Evolutionary conservation across 2,888 invertebrate species (phyloP).

Genomic region (Stenodema calcarata): DNA sequence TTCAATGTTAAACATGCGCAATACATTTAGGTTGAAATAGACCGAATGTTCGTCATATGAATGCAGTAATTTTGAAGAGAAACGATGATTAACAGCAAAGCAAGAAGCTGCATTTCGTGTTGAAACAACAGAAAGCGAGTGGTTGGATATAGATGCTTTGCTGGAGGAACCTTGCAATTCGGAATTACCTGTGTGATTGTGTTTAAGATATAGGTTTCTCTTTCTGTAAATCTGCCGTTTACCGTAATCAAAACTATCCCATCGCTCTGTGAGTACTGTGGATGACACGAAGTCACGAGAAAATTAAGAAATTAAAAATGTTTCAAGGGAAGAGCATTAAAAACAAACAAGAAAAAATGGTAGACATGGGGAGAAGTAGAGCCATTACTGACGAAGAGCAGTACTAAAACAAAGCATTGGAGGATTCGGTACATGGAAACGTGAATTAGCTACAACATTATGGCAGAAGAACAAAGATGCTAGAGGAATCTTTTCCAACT

Average conservation of each 20-base stretch:
- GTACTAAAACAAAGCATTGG: too few relatives aligned
- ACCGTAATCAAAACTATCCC: conserved; percentile 48
- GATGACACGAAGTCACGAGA: background rate
- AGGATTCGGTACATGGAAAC: too few relatives aligned
- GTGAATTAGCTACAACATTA: too few relatives aligned
- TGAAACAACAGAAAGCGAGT: background rate
- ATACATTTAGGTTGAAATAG: background rate
- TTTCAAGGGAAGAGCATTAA: background rate
- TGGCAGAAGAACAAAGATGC: too few relatives aligned
- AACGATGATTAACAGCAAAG: background rate
- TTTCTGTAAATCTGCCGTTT: conserved; percentile 39
- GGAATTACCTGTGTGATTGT: conserved; percentile 29
- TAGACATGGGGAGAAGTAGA: too few relatives aligned
- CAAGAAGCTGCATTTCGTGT: background rate
- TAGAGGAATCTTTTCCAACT: too few relatives aligned
- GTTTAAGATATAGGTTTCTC: conserved; percentile 39
- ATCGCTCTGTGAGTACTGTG: conserved; percentile 34
- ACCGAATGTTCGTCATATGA: background rate
- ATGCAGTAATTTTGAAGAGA: background rate
- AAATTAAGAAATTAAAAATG: background rate
- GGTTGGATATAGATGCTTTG: background rate
- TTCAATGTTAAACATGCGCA: background rate
- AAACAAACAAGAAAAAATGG: background rate
- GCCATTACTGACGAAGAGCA: too few relatives aligned
- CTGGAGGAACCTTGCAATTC: background rate